Base-by-base conservation (phyloP, 2,113 vertebrate species). In the Periophthalmodon schlosseri region DNA sequence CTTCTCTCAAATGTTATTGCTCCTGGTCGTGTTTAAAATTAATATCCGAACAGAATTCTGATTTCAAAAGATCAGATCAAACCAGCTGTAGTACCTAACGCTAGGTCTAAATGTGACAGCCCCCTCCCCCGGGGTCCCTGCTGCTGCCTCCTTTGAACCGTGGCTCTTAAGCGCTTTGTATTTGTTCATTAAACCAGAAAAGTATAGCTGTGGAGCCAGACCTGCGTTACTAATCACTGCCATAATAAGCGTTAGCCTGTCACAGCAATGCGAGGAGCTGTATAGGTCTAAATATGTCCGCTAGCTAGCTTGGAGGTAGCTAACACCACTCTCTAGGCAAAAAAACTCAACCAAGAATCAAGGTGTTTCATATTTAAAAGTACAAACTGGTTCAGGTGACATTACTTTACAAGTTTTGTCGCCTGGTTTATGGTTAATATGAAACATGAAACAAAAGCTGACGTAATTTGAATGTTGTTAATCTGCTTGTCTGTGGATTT, bases 121-220 rank as follows among this genome's bases (percentile, higher is more conserved):
- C 20, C 9, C 57, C 13, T 57, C 2, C 44, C 16, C 49, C 11
- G 61, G 47, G 23, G 33, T 47, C 7, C 67, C 58, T 21, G 34
- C 15, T 67, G 72, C 68, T 74, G 34, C 23, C 63, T 66, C 46
- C 24, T 52, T 69, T 70, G 63, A 24, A 67, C 23, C 33, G 76
- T 39, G 79, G 68, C 68, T 75, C 57, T 28, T 1, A 6, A 60
- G 4, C 23, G 6, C 69, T 70, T 84, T 88, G 90, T 88, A 33
- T 88, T 90, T 90, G 83, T 76, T 85, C 77, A 84, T 57, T 73
- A 77, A 77, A 82, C 70, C 84, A 86, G 80, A 85, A 86, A 70
- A 20, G 2, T 36, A 65, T 71, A 72, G 76, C 76, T 79, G 14
- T 46, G 67, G 74, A 83, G 70, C 64, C 82, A 64, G 82, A 78